Evolutionary conservation across 2,888 invertebrate species (phyloP).

Genomic region (Sinopyrophorus schimmeli): DNA sequence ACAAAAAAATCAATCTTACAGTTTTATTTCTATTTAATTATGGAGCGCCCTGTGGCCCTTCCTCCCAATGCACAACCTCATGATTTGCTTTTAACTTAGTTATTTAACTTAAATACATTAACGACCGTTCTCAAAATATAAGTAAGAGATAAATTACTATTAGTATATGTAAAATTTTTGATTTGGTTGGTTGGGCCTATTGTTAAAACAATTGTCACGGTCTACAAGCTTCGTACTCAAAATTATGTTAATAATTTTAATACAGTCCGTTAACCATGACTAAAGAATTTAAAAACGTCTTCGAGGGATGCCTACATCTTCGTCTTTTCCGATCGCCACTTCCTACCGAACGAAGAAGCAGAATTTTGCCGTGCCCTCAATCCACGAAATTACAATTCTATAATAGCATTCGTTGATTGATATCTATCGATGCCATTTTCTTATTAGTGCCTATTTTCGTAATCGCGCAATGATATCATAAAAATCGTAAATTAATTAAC

Average conservation of each 20-base stretch:
- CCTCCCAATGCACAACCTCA: too few species aligned
- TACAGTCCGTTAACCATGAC: conserved; percentile 28
- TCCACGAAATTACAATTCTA: too few species aligned
- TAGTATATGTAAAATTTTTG: conserved; percentile 19
- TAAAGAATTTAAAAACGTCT: conserved; percentile 22
- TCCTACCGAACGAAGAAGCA: neutral
- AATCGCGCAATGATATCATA: too few species aligned
- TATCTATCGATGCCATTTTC: conserved; percentile 10
- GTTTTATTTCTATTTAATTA: too few species aligned
- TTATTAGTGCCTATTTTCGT: too few species aligned
- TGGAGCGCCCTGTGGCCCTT: too few species aligned
- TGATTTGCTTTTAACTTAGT: too few species aligned
- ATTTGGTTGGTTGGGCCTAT: conserved; percentile 34
- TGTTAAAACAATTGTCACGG: conserved; percentile 38
- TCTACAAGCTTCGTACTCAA: conserved; percentile 34
- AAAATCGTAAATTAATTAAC: conserved; percentile 1
- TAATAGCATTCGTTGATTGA: conserved; percentile 10
- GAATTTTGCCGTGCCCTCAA: neutral
- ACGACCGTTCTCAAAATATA: too few species aligned
- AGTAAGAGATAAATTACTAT: too few species aligned
- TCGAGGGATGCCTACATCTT: conserved; percentile 5
- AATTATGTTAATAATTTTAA: conserved; percentile 34
- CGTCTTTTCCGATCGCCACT: neutral
- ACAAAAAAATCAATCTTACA: too few species aligned
- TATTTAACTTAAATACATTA: too few species aligned